These are phyloP conservation scores for Octonoba sinensis DNA, from an alignment of 2,888 invertebrate species.

Conservation along the genomic window DNA sequence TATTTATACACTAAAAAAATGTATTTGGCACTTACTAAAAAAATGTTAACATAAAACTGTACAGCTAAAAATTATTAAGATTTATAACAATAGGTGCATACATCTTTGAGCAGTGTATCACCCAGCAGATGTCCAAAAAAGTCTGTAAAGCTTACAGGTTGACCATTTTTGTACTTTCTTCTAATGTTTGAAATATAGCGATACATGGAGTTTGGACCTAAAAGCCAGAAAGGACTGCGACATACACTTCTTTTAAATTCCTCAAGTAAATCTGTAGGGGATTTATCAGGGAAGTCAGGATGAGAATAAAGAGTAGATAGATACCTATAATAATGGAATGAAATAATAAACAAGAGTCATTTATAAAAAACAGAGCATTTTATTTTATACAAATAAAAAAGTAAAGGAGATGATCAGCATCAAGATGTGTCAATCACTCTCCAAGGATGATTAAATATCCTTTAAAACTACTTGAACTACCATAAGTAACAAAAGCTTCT, in stretches of 20 bases:
- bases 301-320: slow-evolving; percentile 73
- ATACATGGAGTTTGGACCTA: slow-evolving; percentile 69
- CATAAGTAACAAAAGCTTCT: no score
- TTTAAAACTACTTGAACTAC: no score
- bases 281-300: slow-evolving; percentile 71
- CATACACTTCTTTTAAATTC: slow-evolving; percentile 71
- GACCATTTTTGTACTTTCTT: slow-evolving; percentile 71
- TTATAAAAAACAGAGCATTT: no score
- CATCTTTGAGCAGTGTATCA: slow-evolving; percentile 72
- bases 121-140: slow-evolving; percentile 73
- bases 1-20: no score
- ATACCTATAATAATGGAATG: slow-evolving; percentile 69
- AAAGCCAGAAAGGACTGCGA: slow-evolving; percentile 70
- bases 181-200: slow-evolving; percentile 70
- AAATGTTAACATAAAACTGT: no score
- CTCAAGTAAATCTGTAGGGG: slow-evolving; percentile 70
- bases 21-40: no score
- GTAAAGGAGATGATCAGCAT: no score
- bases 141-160: slow-evolving; percentile 73
- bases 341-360: no score
- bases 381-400: no score
- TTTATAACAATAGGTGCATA: slow-evolving; percentile 67
- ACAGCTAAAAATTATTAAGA: neutral
- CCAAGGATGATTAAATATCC: no score
- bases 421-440: no score